phyloP scores from a whole-genome alignment of 2,797 vertebrate genomes.

The Phataginus tricuspis region DNA sequence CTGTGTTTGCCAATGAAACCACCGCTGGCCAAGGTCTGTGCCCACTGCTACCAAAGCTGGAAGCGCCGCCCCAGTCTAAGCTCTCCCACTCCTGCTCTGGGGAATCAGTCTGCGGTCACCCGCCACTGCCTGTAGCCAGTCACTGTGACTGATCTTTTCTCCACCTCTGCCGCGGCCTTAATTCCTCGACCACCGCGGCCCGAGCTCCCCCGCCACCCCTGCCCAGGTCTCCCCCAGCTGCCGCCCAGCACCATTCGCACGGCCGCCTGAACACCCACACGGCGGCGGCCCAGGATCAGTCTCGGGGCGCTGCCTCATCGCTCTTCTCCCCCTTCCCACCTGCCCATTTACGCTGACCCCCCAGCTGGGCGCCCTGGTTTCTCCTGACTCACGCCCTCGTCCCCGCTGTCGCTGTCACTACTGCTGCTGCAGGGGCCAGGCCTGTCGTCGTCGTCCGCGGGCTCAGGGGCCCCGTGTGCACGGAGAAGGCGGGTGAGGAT shows the following conservation, averaged over 20 bases:
- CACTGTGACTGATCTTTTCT: accelerated
- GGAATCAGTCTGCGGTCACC: neutral
- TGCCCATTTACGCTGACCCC: neutral
- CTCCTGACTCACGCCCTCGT: conserved; percentile 72
- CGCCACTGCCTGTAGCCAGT: neutral
- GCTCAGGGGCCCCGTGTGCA: conserved; percentile 83
- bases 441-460: conserved; percentile 78
- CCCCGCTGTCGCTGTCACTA: conserved; percentile 54
- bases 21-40: neutral
- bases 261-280: neutral
- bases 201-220: neutral
- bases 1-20: neutral
- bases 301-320: accelerated
- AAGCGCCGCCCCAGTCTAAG: neutral
- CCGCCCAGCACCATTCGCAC: accelerated
- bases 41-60: neutral
- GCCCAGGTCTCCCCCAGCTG: neutral
- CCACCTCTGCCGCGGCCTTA: neutral
- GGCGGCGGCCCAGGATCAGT: neutral
- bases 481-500: conserved; percentile 83
- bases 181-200: neutral
- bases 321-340: neutral
- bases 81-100: neutral
- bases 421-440: conserved; percentile 74
- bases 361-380: neutral